These are phyloP conservation scores for Neoitamus cyanurus DNA, from an alignment of 2,888 invertebrate genomes.

Conservation along the genomic window DNA sequence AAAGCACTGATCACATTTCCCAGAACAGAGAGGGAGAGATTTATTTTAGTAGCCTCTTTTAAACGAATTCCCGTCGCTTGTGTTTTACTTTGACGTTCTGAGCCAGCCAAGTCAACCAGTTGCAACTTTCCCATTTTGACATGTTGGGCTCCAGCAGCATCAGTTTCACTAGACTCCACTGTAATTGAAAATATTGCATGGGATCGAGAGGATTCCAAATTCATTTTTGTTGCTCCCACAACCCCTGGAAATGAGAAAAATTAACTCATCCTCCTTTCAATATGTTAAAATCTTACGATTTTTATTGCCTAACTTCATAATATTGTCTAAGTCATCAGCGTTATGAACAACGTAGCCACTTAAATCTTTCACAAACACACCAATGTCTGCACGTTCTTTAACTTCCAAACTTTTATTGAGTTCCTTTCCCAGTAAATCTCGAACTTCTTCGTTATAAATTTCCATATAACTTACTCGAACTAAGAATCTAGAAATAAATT, in stretches of 20 bases:
- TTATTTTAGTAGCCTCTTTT: slow-evolving; percentile 98
- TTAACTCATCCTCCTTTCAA: slow-evolving; percentile 54
- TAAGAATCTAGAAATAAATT: slow-evolving; percentile 75
- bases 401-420: slow-evolving; percentile 88
- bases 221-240: slow-evolving; percentile 96
- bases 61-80: slow-evolving; percentile 92
- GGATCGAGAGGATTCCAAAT: slow-evolving; percentile 93
- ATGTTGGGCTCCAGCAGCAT: slow-evolving; percentile 83
- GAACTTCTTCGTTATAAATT: slow-evolving; percentile 98
- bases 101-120: slow-evolving; percentile 97
- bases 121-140: slow-evolving; percentile 97
- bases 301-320: slow-evolving; percentile 96
- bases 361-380: slow-evolving; percentile 97
- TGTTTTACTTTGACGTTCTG: slow-evolving; percentile 96
- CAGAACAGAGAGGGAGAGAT: slow-evolving; percentile 94
- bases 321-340: slow-evolving; percentile 92
- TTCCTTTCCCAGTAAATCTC: slow-evolving; percentile 92
- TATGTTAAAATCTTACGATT: slow-evolving; percentile 73
- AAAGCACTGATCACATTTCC: slow-evolving; percentile 99
- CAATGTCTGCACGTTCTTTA: slow-evolving; percentile 94
- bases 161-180: slow-evolving; percentile 92
- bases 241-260: slow-evolving; percentile 67
- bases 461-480: slow-evolving; percentile 98
- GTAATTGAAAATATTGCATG: slow-evolving; percentile 99
- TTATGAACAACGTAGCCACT: slow-evolving; percentile 98